Evolutionary conservation across 2,797 vertebrate species (phyloP).

Genomic region (Semaprochilodus insignis): DNA sequence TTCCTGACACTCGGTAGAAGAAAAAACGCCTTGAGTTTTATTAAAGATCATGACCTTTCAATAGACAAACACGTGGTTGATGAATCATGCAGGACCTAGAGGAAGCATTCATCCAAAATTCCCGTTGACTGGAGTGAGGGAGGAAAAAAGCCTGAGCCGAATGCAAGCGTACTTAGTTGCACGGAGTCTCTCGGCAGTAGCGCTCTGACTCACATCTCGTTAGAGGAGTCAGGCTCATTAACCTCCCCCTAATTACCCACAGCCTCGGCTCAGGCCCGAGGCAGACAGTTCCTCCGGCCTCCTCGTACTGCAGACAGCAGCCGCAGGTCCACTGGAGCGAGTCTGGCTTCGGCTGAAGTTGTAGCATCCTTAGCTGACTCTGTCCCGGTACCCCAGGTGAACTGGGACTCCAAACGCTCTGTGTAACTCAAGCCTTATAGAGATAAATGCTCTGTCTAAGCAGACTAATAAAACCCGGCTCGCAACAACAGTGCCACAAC

Average conservation of each 20-base stretch:
- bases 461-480: not conserved
- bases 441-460: not conserved
- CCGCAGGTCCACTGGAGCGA: not conserved
- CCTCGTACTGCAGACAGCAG: conserved; percentile 4
- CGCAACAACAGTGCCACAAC: not conserved
- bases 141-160: not conserved
- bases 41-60: conserved; percentile 11
- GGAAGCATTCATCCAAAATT: conserved; percentile 24
- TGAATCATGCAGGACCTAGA: not conserved
- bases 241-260: conserved; percentile 53
- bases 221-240: conserved; percentile 58
- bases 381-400: not conserved
- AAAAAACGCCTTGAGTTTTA: conserved; percentile 5
- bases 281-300: conserved; percentile 5
- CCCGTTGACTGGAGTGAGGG: conserved; percentile 11
- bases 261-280: conserved; percentile 7
- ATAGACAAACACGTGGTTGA: not conserved
- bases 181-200: conserved; percentile 33
- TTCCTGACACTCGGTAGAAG: not conserved
- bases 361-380: conserved; percentile 21
- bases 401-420: not conserved
- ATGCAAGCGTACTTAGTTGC: conserved; percentile 23
- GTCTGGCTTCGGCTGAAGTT: conserved; percentile 6
- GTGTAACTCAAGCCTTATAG: not conserved
- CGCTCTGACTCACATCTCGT: conserved; percentile 47